Conservation (phyloP, 2,113 vertebrate species). For the Hydrolagus affinis region DNA sequence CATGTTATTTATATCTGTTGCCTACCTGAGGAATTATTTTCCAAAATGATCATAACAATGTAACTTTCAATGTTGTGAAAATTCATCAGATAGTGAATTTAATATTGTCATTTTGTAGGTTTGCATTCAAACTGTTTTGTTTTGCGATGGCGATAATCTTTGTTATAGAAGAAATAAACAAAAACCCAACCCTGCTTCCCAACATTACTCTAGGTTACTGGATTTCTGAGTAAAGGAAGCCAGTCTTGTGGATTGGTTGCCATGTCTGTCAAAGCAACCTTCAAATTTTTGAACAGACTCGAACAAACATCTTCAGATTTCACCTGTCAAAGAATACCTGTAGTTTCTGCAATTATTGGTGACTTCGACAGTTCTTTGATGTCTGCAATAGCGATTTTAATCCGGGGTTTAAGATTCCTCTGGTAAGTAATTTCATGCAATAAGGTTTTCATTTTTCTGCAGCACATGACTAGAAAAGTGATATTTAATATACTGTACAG, state of each 20-base stretch:
- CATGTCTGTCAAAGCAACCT: conserved; percentile 46
- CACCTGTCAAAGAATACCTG: conserved; percentile 40
- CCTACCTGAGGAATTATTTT: too few relatives aligned
- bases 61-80: too few relatives aligned
- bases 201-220: conserved; percentile 52
- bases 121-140: conserved; percentile 51
- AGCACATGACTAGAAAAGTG: too few relatives aligned
- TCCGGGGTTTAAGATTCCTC: conserved; percentile 50
- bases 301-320: conserved; percentile 34
- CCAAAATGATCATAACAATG: too few relatives aligned
- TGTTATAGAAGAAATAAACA: conserved; percentile 54
- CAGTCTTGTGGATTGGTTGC: conserved; percentile 50
- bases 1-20: too few relatives aligned
- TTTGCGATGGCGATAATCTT: conserved; percentile 60
- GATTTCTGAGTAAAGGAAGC: too few relatives aligned
- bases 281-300: conserved; percentile 51
- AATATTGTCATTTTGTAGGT: conserved; percentile 29
- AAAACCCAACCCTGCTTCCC: conserved; percentile 49
- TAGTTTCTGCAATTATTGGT: conserved; percentile 53
- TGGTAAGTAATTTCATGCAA: conserved; percentile 44
- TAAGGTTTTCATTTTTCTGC: too few relatives aligned
- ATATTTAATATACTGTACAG: too few relatives aligned
- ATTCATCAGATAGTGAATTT: too few relatives aligned
- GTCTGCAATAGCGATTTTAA: conserved; percentile 48
- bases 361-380: conserved; percentile 52